phyloP scores from a whole-genome alignment of 2,888 invertebrate species.

The Diarsia rubi region DNA sequence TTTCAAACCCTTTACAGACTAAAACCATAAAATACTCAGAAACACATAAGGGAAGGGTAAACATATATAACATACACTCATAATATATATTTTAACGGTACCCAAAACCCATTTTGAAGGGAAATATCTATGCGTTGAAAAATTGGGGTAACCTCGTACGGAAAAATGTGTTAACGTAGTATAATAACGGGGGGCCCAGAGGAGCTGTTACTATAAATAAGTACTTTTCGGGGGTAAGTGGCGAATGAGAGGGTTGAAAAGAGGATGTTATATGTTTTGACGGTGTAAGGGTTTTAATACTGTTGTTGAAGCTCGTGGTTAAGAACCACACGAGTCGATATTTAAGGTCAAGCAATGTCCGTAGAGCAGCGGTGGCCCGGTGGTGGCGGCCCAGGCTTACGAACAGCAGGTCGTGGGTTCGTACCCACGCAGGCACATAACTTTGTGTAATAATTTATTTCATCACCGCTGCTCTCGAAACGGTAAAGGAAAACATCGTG shows the following conservation, averaged over 20 bases:
- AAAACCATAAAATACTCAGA: slow-evolving; percentile 28
- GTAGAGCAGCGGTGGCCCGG: no score
- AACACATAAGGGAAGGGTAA: slow-evolving; percentile 17
- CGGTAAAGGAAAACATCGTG: no score
- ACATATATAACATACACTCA: slow-evolving; percentile 27
- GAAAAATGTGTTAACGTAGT: slow-evolving; percentile 38
- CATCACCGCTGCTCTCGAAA: no score
- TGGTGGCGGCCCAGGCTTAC: no score
- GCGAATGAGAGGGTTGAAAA: slow-evolving; percentile 1
- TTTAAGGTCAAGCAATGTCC: no score
- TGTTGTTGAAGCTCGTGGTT: no score
- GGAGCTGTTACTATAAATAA: slow-evolving; percentile 58
- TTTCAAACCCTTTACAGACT: not conserved
- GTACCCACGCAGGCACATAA: no score
- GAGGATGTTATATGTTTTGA: slow-evolving; percentile 13
- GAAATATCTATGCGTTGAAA: slow-evolving; percentile 55
- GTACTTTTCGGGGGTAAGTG: slow-evolving; percentile 33
- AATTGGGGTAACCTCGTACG: slow-evolving; percentile 48
- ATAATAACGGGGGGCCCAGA: slow-evolving; percentile 37
- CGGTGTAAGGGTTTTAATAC: not conserved
- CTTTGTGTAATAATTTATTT: no score
- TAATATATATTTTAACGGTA: slow-evolving; percentile 53
- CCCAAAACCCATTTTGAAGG: slow-evolving; percentile 46
- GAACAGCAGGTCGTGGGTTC: no score
- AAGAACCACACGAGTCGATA: not conserved